These are phyloP conservation scores for Phyllotis vaccarum DNA, from an alignment of 2,797 vertebrate genomes.

Conservation along the genomic window DNA sequence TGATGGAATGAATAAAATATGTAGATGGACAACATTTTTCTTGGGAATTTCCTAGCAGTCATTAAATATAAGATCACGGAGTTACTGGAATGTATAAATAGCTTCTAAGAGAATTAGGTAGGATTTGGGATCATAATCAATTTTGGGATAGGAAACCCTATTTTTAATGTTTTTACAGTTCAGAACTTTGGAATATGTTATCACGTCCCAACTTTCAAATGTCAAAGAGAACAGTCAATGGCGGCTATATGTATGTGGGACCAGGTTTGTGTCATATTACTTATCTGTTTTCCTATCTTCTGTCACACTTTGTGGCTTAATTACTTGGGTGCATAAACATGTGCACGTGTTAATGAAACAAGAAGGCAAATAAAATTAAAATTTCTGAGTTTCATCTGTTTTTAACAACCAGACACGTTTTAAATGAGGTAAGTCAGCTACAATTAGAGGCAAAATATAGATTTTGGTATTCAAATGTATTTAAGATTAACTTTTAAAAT, in stretches of 20 bases:
- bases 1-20: not conserved
- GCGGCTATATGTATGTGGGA: not conserved
- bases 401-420: constrained; percentile 43
- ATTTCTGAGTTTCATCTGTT: not conserved
- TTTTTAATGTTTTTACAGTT: not conserved
- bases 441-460: constrained; percentile 38
- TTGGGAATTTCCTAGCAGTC: not conserved
- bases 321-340: not conserved
- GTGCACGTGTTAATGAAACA: not conserved
- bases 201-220: not conserved
- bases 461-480: constrained; percentile 66
- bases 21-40: not conserved
- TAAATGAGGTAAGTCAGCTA: constrained; percentile 25
- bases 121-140: not conserved
- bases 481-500: constrained; percentile 67
- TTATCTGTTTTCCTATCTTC: not conserved
- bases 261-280: not conserved
- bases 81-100: not conserved
- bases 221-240: not conserved
- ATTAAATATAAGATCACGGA: not conserved
- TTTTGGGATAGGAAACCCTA: not conserved
- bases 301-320: not conserved
- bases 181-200: not conserved
- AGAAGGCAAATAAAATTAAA: not conserved
- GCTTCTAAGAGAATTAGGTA: not conserved